Conservation (phyloP, 1,140 invertebrate species). For the Lordiphosa stackelbergi region DNA sequence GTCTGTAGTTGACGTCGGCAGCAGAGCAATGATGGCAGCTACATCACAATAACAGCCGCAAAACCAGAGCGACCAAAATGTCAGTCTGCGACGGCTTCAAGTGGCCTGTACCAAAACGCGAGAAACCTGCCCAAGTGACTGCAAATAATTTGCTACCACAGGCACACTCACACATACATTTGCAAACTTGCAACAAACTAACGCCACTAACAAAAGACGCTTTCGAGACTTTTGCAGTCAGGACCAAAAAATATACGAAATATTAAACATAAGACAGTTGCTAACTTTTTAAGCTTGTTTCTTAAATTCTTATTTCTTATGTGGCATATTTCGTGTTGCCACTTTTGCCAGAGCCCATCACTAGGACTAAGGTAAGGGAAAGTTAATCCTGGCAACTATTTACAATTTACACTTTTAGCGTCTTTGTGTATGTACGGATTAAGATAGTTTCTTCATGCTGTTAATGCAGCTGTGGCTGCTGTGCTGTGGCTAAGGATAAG, state of each 20-base stretch:
- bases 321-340: not conserved
- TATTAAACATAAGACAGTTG: not conserved
- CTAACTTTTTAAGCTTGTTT: no score
- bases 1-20: slow-evolving; percentile 29
- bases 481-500: not conserved
- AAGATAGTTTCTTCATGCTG: slow-evolving; percentile 45
- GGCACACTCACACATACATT: slow-evolving; percentile 6
- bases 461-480: slow-evolving; percentile 1
- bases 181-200: slow-evolving; percentile 35
- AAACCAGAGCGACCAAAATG: slow-evolving; percentile 52
- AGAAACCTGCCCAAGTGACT: slow-evolving; percentile 51
- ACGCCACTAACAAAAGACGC: slow-evolving; percentile 51
- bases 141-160: slow-evolving; percentile 50
- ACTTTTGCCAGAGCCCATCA: slow-evolving; percentile 24
- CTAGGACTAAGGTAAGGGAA: slow-evolving; percentile 10
- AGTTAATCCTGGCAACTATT: slow-evolving; percentile 51
- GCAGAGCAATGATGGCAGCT: slow-evolving; percentile 36
- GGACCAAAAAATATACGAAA: slow-evolving; percentile 6
- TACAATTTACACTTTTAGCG: slow-evolving; percentile 62
- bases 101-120: slow-evolving; percentile 36
- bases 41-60: slow-evolving; percentile 43
- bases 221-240: slow-evolving; percentile 25
- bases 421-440: slow-evolving; percentile 48
- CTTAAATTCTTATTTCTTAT: no score
- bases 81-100: slow-evolving; percentile 30